These are phyloP conservation scores for Drosophila kurseongensis DNA, from an alignment of 1,140 invertebrate species.

Conservation along the genomic window DNA sequence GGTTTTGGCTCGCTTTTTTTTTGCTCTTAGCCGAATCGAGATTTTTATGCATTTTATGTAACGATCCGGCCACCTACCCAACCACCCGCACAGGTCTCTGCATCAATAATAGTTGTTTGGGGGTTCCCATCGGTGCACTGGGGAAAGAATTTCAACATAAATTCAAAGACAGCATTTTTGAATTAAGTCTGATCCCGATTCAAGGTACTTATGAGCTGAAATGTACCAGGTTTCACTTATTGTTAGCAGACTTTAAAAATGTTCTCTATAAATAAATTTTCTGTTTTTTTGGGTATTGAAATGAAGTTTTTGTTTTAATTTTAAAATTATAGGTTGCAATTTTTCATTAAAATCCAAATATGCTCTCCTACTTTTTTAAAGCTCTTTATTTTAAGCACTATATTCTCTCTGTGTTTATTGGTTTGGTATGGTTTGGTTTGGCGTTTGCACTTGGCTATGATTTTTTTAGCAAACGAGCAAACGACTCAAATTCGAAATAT, in stretches of 20 bases:
- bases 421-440: constrained; percentile 13
- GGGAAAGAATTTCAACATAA: too few relatives aligned
- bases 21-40: constrained; percentile 62
- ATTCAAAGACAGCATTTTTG: neutral
- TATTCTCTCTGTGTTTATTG: neutral
- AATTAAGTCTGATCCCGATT: too few relatives aligned
- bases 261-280: too few relatives aligned
- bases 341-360: too few relatives aligned
- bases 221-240: too few relatives aligned
- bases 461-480: constrained; percentile 41
- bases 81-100: constrained; percentile 25
- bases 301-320: too few relatives aligned
- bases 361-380: too few relatives aligned
- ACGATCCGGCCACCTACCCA: constrained; percentile 38
- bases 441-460: constrained; percentile 28
- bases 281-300: too few relatives aligned
- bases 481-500: constrained; percentile 46
- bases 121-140: constrained; percentile 10
- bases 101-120: constrained; percentile 71
- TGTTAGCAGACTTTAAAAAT: too few relatives aligned
- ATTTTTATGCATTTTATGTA: constrained; percentile 80
- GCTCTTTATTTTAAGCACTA: too few relatives aligned
- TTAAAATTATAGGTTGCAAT: too few relatives aligned
- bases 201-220: too few relatives aligned
- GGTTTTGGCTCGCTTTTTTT: constrained; percentile 11